Conservation (phyloP, 53 echinoderm and acorn worm species). For the Paelopatides confundens region DNA sequence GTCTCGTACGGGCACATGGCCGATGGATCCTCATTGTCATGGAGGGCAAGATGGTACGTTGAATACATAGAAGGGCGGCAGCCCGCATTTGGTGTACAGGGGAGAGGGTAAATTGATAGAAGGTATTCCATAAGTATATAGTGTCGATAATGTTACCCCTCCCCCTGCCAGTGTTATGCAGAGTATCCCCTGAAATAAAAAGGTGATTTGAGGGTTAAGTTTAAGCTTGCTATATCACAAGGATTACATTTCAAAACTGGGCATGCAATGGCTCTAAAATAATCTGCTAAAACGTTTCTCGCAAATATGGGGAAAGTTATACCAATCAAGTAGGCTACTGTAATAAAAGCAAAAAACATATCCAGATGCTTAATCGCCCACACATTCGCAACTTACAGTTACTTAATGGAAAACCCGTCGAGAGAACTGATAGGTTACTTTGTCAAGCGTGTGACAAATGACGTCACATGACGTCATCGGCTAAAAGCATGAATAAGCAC, state of each 20-base stretch:
- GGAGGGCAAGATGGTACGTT: not conserved
- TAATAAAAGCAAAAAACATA: slow-evolving; percentile 24
- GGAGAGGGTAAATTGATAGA: not conserved
- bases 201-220: too few relatives aligned
- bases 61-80: not conserved
- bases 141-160: too few relatives aligned
- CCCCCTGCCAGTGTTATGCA: too few relatives aligned
- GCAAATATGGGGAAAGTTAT: too few relatives aligned
- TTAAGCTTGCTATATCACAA: too few relatives aligned
- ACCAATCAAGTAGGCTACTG: too few relatives aligned
- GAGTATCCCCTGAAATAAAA: too few relatives aligned
- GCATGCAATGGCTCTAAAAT: too few relatives aligned
- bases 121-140: too few relatives aligned
- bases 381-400: not conserved
- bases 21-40: slow-evolving; percentile 40
- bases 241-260: too few relatives aligned
- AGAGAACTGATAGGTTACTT: not conserved
- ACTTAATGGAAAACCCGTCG: slow-evolving; percentile 4
- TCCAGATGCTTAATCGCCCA: slow-evolving; percentile 16
- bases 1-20: slow-evolving; percentile 41
- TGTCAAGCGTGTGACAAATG: not conserved
- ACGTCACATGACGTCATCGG: not conserved
- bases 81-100: not conserved
- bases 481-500: not conserved
- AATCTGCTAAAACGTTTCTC: too few relatives aligned